phyloP scores from a whole-genome alignment of 2,113 vertebrate genomes.

The Galemys pyrenaicus region DNA sequence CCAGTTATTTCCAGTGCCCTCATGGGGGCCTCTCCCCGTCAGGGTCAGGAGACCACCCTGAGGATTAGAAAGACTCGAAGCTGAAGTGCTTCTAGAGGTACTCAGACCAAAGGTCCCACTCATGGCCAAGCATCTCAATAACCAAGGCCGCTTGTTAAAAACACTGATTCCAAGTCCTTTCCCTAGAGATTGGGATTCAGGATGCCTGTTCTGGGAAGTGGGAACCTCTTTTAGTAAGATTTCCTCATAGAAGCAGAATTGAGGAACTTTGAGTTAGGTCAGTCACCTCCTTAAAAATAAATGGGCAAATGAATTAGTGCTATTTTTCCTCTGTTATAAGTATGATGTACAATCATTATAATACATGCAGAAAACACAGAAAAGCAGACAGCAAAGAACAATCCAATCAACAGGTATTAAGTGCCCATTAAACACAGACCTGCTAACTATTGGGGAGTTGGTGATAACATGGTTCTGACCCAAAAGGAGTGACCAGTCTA shows the following conservation, averaged over 20 bases:
- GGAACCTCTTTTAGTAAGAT: not conserved
- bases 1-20: not conserved
- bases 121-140: not conserved
- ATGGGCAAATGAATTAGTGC: not conserved
- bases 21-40: not conserved
- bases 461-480: not conserved
- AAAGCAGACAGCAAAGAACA: constrained; percentile 27
- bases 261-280: not conserved
- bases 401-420: not conserved
- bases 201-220: not conserved
- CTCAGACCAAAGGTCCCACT: not conserved
- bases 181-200: not conserved
- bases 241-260: not conserved
- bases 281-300: constrained; percentile 2
- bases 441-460: not conserved
- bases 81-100: not conserved
- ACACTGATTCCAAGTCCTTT: not conserved
- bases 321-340: not conserved
- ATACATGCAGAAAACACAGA: not conserved
- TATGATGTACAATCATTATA: not conserved
- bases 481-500: not conserved
- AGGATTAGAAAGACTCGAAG: not conserved
- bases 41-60: not conserved
- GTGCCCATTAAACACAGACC: not conserved
- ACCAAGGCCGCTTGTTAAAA: not conserved